phyloP scores from a whole-genome alignment of 2,797 vertebrate species.

The Sebastes cheni region DNA sequence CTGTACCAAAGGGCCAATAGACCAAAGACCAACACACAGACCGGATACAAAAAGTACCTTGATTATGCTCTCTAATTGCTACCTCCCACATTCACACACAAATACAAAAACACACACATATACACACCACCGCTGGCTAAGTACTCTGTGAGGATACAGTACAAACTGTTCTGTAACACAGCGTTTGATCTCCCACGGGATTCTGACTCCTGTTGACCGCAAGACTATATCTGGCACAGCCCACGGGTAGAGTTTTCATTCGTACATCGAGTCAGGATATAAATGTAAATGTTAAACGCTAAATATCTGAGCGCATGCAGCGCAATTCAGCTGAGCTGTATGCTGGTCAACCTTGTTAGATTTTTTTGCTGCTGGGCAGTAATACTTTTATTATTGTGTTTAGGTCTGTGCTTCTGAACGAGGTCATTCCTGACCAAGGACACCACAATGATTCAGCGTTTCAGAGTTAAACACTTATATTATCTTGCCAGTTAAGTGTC shows the following conservation, averaged over 20 bases:
- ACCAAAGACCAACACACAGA: neutral
- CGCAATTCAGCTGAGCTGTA: neutral
- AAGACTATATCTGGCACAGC: slow-evolving; percentile 23
- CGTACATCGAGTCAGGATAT: neutral
- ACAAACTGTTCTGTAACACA: slow-evolving; percentile 54
- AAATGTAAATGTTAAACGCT: neutral
- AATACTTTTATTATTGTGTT: slow-evolving; percentile 3
- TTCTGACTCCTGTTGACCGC: neutral
- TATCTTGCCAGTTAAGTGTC: neutral
- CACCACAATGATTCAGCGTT: neutral
- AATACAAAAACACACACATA: neutral
- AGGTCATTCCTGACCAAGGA: neutral
- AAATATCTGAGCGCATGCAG: neutral
- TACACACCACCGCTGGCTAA: slow-evolving; percentile 4
- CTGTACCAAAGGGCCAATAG: neutral
- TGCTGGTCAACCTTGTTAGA: neutral
- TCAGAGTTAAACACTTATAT: neutral
- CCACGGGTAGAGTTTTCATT: neutral
- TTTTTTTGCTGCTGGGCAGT: neutral
- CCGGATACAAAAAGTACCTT: neutral
- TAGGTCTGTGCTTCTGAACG: neutral
- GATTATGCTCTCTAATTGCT: neutral
- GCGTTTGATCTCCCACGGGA: slow-evolving; percentile 20
- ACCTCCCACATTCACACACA: neutral
- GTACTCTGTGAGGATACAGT: slow-evolving; percentile 11